Evolutionary conservation across 2,888 invertebrate genomes (phyloP), one percentile per base, ranked within the genome.

Genomic region (Zygaena filipendulae): DNA sequence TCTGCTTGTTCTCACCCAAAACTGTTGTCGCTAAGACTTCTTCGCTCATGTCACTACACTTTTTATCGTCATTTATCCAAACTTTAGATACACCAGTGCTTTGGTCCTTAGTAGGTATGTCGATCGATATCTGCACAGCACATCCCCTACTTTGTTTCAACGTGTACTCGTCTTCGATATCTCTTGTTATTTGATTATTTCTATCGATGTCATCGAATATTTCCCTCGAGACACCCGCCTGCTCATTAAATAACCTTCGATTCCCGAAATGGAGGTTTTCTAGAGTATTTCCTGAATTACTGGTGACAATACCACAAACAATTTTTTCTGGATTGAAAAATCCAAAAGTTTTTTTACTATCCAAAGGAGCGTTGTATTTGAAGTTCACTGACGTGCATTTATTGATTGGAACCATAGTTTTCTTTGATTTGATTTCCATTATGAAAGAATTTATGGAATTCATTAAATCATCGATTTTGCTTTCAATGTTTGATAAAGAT

Each of bases 81-180:
- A 6, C 7, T 16, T 16, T 16, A 2, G 59, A 59, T 10, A 64
- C 56, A 45, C 62, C 61, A 11, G 62, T 66, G n/a, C 55, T 50
- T 21, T 46, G 37, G 5, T 74, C 70, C 45, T 38, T 63, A 0
- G 62, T 70, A 2, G 68, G 64, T 26, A 61, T 51, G 33, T 66
- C 61, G 18, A 59, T 48, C 12, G 45, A 43, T 19, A 62, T 47
- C 34, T 57, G 49, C 14, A 54, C 43, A 8, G 55, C 42, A 33
- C 53, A 45, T 9, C 47, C 42, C 8, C 30, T 38, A 7, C 43
- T 36, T 11, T 39, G n/a, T 33, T 38, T 9, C 36, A 41, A 7
- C 40, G 46, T 9, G 66, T 31, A 13, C 57, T 48, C 23, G 21
- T 54, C 45, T 10, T 54, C 52, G 13, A 66, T 53, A 18, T 60